These are phyloP conservation scores for Thaumatotibia leucotreta DNA, from an alignment of 1,140 invertebrate genomes.

Conservation along the genomic window DNA sequence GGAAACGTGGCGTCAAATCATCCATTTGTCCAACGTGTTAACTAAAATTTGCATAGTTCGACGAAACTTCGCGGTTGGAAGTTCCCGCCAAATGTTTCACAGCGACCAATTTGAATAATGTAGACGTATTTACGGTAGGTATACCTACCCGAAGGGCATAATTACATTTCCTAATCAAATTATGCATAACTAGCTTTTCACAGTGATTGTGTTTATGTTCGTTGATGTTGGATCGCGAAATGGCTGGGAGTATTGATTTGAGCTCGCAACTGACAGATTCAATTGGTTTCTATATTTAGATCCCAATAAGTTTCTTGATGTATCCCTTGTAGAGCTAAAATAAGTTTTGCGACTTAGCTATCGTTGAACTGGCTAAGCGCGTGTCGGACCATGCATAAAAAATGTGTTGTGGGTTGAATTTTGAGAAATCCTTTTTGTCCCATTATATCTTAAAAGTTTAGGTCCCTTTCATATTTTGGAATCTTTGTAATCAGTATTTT, in stretches of 20 bases:
- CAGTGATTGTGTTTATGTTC: constrained; percentile 5
- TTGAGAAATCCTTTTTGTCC: no score
- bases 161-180: constrained; percentile 12
- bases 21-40: constrained; percentile 57
- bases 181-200: constrained; percentile 6
- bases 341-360: no score
- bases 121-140: constrained; percentile 9
- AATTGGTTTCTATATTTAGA: neutral
- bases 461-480: no score
- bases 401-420: no score
- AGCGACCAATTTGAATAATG: constrained; percentile 15
- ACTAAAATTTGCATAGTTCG: constrained; percentile 68
- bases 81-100: constrained; percentile 51
- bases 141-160: constrained; percentile 9
- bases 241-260: neutral
- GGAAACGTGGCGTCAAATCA: constrained; percentile 22
- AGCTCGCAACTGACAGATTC: neutral
- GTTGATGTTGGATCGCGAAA: neutral
- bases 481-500: no score
- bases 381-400: no score
- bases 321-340: no score
- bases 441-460: no score
- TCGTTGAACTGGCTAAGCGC: no score
- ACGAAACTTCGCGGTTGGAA: constrained; percentile 46
- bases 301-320: neutral